Percentiles rank a stretch among this genome's conserved stretches.
phyloP scores from a whole-genome alignment of 1,140 invertebrate genomes.

The Penaeus vannamei region DNA sequence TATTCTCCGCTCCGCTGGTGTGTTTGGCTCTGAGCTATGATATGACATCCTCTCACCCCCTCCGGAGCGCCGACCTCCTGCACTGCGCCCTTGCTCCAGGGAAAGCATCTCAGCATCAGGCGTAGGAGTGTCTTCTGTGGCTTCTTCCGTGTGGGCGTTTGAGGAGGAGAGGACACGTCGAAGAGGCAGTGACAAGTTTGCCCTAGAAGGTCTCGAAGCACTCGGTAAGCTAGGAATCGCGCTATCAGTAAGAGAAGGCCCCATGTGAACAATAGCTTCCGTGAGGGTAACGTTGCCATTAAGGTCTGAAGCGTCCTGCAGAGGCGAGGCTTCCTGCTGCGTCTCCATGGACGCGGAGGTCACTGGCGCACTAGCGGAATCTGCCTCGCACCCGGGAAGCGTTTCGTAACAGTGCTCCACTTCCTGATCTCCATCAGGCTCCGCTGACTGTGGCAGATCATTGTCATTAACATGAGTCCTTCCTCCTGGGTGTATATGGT shows the following conservation, averaged over 20 bases:
- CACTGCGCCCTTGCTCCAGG: conserved; percentile 42
- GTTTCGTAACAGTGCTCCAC: conserved; percentile 60
- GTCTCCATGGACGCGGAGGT: conserved; percentile 8
- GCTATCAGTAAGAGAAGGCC: conserved; percentile 42
- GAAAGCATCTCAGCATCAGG: conserved; percentile 59
- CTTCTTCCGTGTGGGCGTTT: conserved; percentile 39
- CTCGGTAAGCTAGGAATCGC: conserved; percentile 11
- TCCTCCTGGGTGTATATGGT: conserved; percentile 39
- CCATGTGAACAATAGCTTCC: conserved; percentile 58
- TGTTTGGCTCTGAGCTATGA: conserved; percentile 62
- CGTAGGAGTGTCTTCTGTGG: conserved; percentile 35
- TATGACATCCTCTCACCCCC: conserved; percentile 30
- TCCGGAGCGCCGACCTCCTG: background rate
- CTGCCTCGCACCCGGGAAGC: conserved; percentile 40
- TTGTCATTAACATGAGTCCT: conserved; percentile 47
- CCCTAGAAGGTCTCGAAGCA: conserved; percentile 47
- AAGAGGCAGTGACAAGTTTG: conserved; percentile 58
- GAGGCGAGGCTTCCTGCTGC: conserved; percentile 7
- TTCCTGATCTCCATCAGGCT: conserved; percentile 36
- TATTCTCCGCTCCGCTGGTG: conserved; percentile 60
- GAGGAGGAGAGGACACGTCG: conserved; percentile 56
- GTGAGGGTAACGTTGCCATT: conserved; percentile 63
- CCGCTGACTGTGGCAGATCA: conserved; percentile 21
- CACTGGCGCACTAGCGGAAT: background rate
- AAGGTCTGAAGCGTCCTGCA: conserved; percentile 55